These are phyloP conservation scores for Drosophila micromelanica DNA, from an alignment of 1,140 invertebrate genomes.

Conservation along the genomic window DNA sequence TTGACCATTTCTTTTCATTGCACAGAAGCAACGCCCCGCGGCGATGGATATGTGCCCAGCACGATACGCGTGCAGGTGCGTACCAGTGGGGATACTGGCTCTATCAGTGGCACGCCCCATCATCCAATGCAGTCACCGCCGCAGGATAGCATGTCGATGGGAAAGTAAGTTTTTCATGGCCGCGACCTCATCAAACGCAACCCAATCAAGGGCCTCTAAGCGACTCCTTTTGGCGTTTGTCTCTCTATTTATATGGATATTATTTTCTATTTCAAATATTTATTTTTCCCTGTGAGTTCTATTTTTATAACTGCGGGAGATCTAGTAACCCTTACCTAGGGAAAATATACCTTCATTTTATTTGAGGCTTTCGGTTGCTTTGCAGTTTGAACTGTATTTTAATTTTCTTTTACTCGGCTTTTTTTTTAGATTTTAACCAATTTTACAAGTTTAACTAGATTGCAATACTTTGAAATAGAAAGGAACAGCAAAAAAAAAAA, in stretches of 20 bases:
- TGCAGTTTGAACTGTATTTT: slow-evolving; percentile 23
- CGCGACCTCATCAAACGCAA: not conserved
- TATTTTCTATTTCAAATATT: not conserved
- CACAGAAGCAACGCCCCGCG: slow-evolving; percentile 87
- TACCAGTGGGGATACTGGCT: slow-evolving; percentile 84
- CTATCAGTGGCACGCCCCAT: slow-evolving; percentile 87
- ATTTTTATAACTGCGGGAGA: not conserved
- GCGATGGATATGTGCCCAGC: slow-evolving; percentile 95
- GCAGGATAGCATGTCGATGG: slow-evolving; percentile 71
- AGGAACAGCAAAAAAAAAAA: slow-evolving; percentile 10
- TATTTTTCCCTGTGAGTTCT: not conserved
- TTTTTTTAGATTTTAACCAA: slow-evolving; percentile 42
- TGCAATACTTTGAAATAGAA: slow-evolving; percentile 78
- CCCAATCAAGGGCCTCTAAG: not conserved
- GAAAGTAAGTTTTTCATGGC: slow-evolving; percentile 77
- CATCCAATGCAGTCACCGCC: slow-evolving; percentile 89
- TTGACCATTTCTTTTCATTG: not conserved
- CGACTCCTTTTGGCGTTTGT: slow-evolving; percentile 3
- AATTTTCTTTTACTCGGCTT: slow-evolving; percentile 33
- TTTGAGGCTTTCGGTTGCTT: not conserved
- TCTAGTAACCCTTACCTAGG: not conserved
- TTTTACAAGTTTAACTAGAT: slow-evolving; percentile 64
- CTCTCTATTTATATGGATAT: not conserved
- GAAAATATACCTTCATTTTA: not conserved
- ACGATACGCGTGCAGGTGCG: slow-evolving; percentile 92